Evolutionary conservation across 2,113 vertebrate species (phyloP), one percentile per base, ranked within the genome.

Genomic region (Pollachius pollachius): DNA sequence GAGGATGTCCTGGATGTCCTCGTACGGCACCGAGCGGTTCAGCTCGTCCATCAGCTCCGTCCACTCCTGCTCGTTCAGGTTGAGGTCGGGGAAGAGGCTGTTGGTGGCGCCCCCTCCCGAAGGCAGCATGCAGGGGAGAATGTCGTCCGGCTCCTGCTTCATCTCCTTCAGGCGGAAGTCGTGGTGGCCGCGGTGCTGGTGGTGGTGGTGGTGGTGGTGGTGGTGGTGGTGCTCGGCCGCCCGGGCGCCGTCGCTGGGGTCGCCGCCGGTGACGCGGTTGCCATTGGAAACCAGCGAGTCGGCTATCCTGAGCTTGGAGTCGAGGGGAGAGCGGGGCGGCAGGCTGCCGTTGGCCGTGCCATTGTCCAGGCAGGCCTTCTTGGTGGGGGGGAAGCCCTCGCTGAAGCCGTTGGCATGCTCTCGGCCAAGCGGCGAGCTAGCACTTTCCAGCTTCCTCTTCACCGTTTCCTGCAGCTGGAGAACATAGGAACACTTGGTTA

Each of bases 1-100:
- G 18, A 99, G 95, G n/a, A 99, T 94, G 86, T 98, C 97, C 92
- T 98, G 96, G 91, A 98, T 97, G 87, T 98, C 97, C 84, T 97
- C 96, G 41, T 97, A 96, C 0, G 94, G 93, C 81, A 98, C 96
- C 0, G 96, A 95, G 72, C 95, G 93, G 76, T 98, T 99, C 52
- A 99, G 93, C 87, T 99, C 97, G 85, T 98, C 96, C 69, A 99
- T 98, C 73, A 99, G 95, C 85, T 99, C 97, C 62, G 94, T 96
- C 97, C 97, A 99, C 72, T 98, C 97, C 87, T 98, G 97, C 83
- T 99, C 97, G 0, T 99, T 96, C 17, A 99, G 94, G 89, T 98
- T 98, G 63, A 99, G 94, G 91, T 98, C 97, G 0, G 96, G 94
- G 90, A 99, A 95, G 80, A 99, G 87, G 85, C 94, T 97, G 88